These are phyloP conservation scores for Nasonia longicornis DNA, from an alignment of 1,140 invertebrate genomes.

Conservation along the genomic window DNA sequence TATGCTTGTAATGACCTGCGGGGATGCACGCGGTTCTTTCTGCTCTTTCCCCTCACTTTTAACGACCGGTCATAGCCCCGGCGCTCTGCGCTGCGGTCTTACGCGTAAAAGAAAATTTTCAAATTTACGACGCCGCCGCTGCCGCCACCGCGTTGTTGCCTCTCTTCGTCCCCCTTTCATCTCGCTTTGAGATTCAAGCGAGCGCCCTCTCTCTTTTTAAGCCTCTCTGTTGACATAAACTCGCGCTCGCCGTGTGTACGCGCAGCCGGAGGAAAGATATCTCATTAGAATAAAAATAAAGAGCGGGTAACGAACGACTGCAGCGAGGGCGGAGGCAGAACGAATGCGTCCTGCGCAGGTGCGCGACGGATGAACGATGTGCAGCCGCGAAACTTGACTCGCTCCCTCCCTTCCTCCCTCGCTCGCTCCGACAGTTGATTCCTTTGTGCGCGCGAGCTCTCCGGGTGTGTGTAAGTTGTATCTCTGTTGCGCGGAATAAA, in stretches of 20 bases:
- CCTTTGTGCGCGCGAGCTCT: background rate
- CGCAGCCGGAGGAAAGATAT: background rate
- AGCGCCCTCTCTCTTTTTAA: background rate
- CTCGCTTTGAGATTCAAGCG: background rate
- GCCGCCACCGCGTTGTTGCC: background rate
- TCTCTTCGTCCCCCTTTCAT: background rate
- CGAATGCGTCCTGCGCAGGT: conserved; percentile 10
- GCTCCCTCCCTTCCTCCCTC: background rate
- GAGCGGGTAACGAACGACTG: background rate
- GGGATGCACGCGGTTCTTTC: conserved; percentile 1
- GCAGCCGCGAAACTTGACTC: background rate
- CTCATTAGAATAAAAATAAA: conserved; percentile 5
- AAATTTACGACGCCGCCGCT: conserved; percentile 34
- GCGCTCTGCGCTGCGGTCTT: background rate
- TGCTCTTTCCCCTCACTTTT: conserved; percentile 10
- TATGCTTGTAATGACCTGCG: conserved; percentile 46
- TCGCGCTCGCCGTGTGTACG: background rate
- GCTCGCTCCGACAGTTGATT: background rate
- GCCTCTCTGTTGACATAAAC: background rate
- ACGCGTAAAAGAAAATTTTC: conserved; percentile 46
- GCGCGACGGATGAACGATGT: background rate
- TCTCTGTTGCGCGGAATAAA: background rate
- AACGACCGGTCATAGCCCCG: conserved; percentile 30
- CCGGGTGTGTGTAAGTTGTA: background rate
- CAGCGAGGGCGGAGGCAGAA: background rate